Evolutionary conservation across 64 coral and sea anemone genomes (phyloP), one percentile per base, ranked within the genome.

Genomic region (Acropora tenuis): DNA sequence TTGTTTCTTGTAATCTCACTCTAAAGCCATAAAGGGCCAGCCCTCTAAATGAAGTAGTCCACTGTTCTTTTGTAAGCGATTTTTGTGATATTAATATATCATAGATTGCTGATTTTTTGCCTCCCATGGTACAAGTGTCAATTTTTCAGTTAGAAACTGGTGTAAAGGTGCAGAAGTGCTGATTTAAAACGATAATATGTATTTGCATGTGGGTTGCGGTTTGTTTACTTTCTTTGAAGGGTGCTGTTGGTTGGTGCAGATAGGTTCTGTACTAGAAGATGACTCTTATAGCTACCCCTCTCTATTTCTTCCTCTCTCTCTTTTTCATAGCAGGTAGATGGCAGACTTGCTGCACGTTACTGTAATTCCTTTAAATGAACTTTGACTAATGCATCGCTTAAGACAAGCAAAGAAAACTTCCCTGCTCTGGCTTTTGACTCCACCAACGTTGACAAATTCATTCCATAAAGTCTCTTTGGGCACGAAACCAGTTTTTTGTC

Each of bases 401-500:
- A 78, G 76, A 78, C 47, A 18, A 47, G 76, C 3, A 48, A 78
- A 78, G 47, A 78, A 53, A 13, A 17, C 76, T 78, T 78, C 76
- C 47, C 47, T 78, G 47, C 76, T 41, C 10, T 73, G 49, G 46
- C 44, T 48, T 18, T 78, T 17, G 47, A 78, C 76, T 52, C 16
- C 17, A 13, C 47, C 47, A 16, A 48, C 47, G 15, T 78, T 18
- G 46, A 50, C 47, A 0, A 50, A 78, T 78, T 78, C 76, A 78
- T 78, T 50, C 76, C 47, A 78, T 52, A 43, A 73, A 52, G 46
- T 50, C 47, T 78, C 76, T 78, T 78, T 78, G 16, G 0, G 16
- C 17, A 78, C 13, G 47, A 78, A 78, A 78, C 52, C 76, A 48
- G 76, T 78, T 18, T 78, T 48, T 78, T 78, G 44, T 78, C 47